Percentiles rank a stretch among this genome's conserved stretches.
Evolutionary conservation across 30 jellyfish, hydroid and myxozoan genomes (phyloP).

Genomic region (Turritopsis rubra): DNA sequence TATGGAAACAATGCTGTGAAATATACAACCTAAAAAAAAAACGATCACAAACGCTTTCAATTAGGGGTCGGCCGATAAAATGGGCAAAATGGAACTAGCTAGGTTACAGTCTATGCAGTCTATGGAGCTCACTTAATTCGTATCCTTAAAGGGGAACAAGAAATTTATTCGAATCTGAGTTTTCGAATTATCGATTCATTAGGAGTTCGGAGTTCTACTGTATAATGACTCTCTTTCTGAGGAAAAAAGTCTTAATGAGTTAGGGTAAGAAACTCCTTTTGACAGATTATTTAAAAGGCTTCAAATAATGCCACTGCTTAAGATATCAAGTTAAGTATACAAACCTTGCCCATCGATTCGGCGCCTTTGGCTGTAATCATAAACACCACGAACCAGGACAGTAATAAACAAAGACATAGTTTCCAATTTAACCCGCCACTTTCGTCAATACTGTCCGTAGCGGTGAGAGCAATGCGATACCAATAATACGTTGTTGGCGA

Average conservation of each 20-base stretch:
- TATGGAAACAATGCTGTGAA: conserved; percentile 89
- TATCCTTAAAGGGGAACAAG: too few relatives aligned
- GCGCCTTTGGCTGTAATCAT: conserved; percentile 78
- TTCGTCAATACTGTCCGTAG: conserved; percentile 57
- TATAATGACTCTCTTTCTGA: too few relatives aligned
- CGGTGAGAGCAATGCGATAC: conserved; percentile 37
- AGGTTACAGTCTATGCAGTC: too few relatives aligned
- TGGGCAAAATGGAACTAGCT: neutral
- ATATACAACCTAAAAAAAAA: conserved; percentile 58
- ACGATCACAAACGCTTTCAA: neutral
- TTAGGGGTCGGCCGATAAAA: neutral
- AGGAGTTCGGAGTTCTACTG: too few relatives aligned
- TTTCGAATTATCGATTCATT: too few relatives aligned
- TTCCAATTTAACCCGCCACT: conserved; percentile 86
- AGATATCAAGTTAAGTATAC: neutral
- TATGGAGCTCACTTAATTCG: too few relatives aligned
- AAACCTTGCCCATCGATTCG: conserved; percentile 88
- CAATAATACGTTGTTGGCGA: conserved; percentile 77
- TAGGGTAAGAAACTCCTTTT: too few relatives aligned
- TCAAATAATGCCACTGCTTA: neutral
- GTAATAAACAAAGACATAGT: conserved; percentile 69
- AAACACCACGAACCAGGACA: conserved; percentile 74
- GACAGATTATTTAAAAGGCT: neutral
- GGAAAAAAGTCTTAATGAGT: too few relatives aligned
- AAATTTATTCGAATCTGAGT: too few relatives aligned